phyloP scores from a whole-genome alignment of 2,888 invertebrate genomes.

The Metopia argyrocephala region DNA sequence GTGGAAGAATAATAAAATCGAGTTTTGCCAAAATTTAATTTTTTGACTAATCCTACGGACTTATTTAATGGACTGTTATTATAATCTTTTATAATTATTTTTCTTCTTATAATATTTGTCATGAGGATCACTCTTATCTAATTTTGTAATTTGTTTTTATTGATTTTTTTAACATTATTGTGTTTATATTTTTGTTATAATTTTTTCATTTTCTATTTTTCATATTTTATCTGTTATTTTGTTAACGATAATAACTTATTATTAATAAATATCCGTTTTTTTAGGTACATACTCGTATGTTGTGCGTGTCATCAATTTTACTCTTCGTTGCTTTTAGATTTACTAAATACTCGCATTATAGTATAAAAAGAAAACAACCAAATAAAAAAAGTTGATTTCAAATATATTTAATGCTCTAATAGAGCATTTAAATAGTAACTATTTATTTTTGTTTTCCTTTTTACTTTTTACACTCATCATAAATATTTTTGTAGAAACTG shows the following conservation, averaged over 20 bases:
- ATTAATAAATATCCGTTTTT: background rate
- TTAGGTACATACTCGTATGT: background rate
- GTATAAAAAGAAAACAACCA: background rate
- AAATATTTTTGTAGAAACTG: slow-evolving; percentile 8
- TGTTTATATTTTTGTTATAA: background rate
- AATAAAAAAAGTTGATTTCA: background rate
- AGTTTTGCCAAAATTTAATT: too few species aligned
- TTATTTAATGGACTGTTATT: too few species aligned
- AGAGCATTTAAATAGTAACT: slow-evolving; percentile 53
- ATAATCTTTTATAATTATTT: too few species aligned
- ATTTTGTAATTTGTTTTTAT: too few species aligned
- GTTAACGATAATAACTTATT: background rate
- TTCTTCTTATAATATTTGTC: too few species aligned
- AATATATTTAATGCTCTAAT: slow-evolving; percentile 55
- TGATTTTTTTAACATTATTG: background rate
- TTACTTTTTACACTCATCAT: background rate
- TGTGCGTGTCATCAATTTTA: slow-evolving; percentile 51
- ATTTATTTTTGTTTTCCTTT: background rate
- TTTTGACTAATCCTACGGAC: too few species aligned
- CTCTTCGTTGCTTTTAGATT: slow-evolving; percentile 37
- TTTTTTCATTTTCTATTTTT: background rate
- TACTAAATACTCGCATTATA: too few species aligned
- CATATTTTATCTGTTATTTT: background rate
- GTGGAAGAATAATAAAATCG: too few species aligned
- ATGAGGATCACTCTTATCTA: too few species aligned